Conservation (phyloP, 2,888 invertebrate species). For the Nudaria mundana region DNA sequence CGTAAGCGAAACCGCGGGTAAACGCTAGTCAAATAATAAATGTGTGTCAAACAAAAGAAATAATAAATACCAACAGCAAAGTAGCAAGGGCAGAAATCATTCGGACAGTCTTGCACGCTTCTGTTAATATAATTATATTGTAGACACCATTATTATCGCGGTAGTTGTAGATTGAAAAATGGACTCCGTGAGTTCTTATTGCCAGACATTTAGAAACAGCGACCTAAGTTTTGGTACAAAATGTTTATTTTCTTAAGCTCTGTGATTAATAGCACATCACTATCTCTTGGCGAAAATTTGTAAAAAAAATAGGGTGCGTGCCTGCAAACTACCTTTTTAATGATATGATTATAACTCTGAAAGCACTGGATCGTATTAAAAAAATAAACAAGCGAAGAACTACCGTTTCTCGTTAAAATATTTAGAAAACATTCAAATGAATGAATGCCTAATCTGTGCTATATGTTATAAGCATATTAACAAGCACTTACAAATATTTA, state of each 20-base stretch:
- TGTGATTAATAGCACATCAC: slow-evolving; percentile 1
- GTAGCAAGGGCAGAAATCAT: too few species aligned
- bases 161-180: neutral
- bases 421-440: slow-evolving; percentile 17
- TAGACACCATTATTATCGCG: too few species aligned
- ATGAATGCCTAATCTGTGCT: neutral
- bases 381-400: slow-evolving; percentile 24
- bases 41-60: too few species aligned
- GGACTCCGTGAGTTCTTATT: neutral
- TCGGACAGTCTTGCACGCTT: too few species aligned
- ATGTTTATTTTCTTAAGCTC: slow-evolving; percentile 16
- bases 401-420: slow-evolving; percentile 20
- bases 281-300: slow-evolving; percentile 2
- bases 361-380: slow-evolving; percentile 16
- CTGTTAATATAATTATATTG: too few species aligned
- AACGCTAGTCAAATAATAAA: too few species aligned
- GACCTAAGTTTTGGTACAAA: neutral
- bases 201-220: slow-evolving; percentile 1
- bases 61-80: too few species aligned
- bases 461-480: too few species aligned
- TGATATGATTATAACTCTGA: slow-evolving; percentile 25
- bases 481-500: too few species aligned
- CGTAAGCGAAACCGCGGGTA: too few species aligned
- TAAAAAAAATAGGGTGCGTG: neutral
- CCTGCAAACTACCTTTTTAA: slow-evolving; percentile 14